These are phyloP conservation scores for Epistrophe eligans DNA, from an alignment of 2,888 invertebrate species.

Conservation along the genomic window DNA sequence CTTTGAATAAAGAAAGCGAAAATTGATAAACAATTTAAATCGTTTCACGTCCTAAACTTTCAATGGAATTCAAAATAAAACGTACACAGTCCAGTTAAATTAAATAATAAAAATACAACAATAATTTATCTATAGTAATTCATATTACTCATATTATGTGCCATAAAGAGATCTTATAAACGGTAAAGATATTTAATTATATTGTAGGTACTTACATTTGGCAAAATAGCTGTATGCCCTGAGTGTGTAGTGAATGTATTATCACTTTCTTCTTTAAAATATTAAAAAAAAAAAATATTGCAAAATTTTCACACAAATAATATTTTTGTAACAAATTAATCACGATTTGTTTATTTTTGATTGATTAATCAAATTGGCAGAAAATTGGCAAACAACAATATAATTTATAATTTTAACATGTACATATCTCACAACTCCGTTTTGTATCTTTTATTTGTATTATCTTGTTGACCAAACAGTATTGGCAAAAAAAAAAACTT, in stretches of 20 bases:
- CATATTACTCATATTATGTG: not conserved
- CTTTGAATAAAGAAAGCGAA: not conserved
- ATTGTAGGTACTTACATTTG: conserved; percentile 12
- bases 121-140: not conserved
- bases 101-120: not conserved
- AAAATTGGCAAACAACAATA: conserved; percentile 16
- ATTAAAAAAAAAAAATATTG: not conserved
- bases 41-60: conserved; percentile 22
- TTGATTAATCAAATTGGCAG: conserved; percentile 20
- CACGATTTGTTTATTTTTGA: conserved; percentile 34
- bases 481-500: not conserved
- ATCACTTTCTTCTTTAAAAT: conserved; percentile 13
- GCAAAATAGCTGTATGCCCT: not conserved
- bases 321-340: conserved; percentile 8
- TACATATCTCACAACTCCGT: conserved; percentile 18
- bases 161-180: conserved; percentile 4
- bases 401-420: not conserved
- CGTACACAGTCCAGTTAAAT: conserved; percentile 21
- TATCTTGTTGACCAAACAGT: not conserved
- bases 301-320: conserved; percentile 13
- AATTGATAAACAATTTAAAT: conserved; percentile 14
- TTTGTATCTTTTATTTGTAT: not conserved
- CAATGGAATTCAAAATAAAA: not conserved
- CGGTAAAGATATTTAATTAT: not conserved
- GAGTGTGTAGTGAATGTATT: not conserved